Base-by-base conservation (phyloP, 2,888 invertebrate genomes). In the Byasa hedistus region DNA sequence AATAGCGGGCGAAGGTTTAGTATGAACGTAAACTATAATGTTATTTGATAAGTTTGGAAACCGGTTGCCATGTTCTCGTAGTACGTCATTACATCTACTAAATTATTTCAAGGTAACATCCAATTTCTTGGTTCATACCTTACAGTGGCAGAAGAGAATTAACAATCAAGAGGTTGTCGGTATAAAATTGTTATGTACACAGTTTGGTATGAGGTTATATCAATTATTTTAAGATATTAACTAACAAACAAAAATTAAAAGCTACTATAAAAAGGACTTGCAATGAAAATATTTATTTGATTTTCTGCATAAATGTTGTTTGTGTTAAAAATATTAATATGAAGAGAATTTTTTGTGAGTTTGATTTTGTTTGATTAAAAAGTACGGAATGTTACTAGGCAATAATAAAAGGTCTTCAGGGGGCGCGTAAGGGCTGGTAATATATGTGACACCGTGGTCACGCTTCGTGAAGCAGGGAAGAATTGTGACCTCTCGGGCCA, bases 401-500 rank as follows among this genome's bases (percentile, higher is more conserved):
- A 55, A 60, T 68, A 59, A 58, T 56, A 52, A 56, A 61, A 23
- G 64, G 57, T 58, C 27, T 32, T 54, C 21, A 39, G 78, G 75
- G 74, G 77, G 73, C 68, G 76, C 73, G 76, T 71, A 73, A 78
- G 82, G 80, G 74, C 72, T 71, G 74, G 80, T 89, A 83, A 89
- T 86, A 88, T 89, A 89, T 88, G 89, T 86, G 89, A 86, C 88
- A 82, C 80, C 76, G 78, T 76, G 85, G 88, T 79, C 83, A 81
- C 77, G 88, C 88, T 87, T 75, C 74, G 78, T 74, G 81, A 75
- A 84, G 87, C 88, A 78, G 57, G 80, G 84, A 89, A 89, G 88
- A 89, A 84, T 80, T 86, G 87, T 84, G 79, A 81, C 82, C 84
- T 78, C 75, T 78, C 73, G 72, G 75, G 78, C 73, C 76, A 79